phyloP scores from a whole-genome alignment of 2,888 invertebrate species.

The Melanostoma mellinum region DNA sequence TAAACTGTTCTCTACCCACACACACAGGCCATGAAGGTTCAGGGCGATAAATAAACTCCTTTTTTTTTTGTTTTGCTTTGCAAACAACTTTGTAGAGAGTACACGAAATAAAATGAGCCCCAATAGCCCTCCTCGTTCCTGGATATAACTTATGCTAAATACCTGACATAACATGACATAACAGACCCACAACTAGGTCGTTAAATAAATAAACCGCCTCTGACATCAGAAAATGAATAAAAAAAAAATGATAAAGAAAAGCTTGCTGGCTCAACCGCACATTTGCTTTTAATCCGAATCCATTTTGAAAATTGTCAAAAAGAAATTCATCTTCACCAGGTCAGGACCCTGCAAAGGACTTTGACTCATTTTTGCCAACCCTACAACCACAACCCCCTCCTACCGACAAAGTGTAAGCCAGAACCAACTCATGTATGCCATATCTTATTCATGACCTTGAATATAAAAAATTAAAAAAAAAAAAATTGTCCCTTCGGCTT shows the following conservation, averaged over 20 bases:
- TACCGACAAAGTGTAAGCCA: neutral
- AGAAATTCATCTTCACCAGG: conserved; percentile 26
- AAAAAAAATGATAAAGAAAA: conserved; percentile 5
- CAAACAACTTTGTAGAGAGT: neutral
- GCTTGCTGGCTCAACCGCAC: neutral
- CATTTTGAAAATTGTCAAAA: conserved; percentile 58
- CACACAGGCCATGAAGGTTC: conserved; percentile 1
- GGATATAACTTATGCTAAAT: conserved; percentile 40
- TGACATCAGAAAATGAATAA: neutral
- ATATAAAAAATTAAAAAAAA: conserved; percentile 50
- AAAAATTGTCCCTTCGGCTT: conserved; percentile 13
- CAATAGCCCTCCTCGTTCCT: neutral
- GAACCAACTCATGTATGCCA: neutral
- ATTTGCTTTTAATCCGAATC: conserved; percentile 55
- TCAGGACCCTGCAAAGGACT: neutral
- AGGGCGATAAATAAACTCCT: conserved; percentile 21
- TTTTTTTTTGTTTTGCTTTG: neutral
- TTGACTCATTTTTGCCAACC: neutral
- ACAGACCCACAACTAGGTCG: conserved; percentile 23
- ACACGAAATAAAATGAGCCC: conserved; percentile 12
- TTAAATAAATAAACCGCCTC: conserved; percentile 20
- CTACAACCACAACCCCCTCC: neutral
- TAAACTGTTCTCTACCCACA: neutral
- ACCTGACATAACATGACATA: conserved; percentile 25
- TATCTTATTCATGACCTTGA: conserved; percentile 65